A percentile compares a stretch with the other conserved stretches of the same genome.
These are phyloP conservation scores for Formica exsecta DNA, from an alignment of 1,140 invertebrate genomes.

Conservation along the genomic window DNA sequence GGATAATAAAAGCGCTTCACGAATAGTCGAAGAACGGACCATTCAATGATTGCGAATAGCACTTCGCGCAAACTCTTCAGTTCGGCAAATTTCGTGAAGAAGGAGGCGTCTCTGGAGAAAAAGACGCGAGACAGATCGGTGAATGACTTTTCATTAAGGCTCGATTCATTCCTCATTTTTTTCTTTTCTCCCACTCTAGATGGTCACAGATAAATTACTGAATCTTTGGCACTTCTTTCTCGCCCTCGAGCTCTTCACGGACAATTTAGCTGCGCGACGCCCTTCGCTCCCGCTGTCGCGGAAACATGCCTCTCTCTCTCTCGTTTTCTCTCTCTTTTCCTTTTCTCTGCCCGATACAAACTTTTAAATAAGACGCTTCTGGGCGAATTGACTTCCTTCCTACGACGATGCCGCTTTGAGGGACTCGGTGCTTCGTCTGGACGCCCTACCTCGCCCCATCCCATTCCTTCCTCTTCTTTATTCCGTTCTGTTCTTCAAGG, in stretches of 20 bases:
- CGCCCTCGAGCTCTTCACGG: constrained; percentile 77
- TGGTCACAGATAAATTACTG: constrained; percentile 81
- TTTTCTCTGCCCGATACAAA: constrained; percentile 81
- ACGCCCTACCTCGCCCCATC: constrained; percentile 35
- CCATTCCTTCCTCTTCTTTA: constrained; percentile 23
- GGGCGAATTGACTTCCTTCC: constrained; percentile 82
- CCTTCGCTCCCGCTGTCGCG: constrained; percentile 70
- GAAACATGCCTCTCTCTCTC: constrained; percentile 40
- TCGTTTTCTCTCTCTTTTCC: constrained; percentile 38
- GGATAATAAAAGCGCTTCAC: constrained; percentile 10
- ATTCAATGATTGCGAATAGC: constrained; percentile 24
- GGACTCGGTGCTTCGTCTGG: constrained; percentile 63
- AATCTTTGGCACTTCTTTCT: constrained; percentile 75
- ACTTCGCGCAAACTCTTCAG: constrained; percentile 36
- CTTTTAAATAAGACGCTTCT: constrained; percentile 85
- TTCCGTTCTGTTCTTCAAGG: constrained; percentile 48
- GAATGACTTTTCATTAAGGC: constrained; percentile 79
- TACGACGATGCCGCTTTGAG: constrained; percentile 76
- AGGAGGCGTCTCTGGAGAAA: constrained; percentile 44
- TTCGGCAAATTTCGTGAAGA: constrained; percentile 68
- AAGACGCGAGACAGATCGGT: constrained; percentile 62
- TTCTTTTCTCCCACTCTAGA: constrained; percentile 59
- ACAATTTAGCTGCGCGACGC: constrained; percentile 81
- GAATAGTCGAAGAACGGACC: neutral
- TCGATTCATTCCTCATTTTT: constrained; percentile 79